Evolutionary conservation across 2,888 invertebrate genomes (phyloP).

Genomic region (Diplolepis rosae): DNA sequence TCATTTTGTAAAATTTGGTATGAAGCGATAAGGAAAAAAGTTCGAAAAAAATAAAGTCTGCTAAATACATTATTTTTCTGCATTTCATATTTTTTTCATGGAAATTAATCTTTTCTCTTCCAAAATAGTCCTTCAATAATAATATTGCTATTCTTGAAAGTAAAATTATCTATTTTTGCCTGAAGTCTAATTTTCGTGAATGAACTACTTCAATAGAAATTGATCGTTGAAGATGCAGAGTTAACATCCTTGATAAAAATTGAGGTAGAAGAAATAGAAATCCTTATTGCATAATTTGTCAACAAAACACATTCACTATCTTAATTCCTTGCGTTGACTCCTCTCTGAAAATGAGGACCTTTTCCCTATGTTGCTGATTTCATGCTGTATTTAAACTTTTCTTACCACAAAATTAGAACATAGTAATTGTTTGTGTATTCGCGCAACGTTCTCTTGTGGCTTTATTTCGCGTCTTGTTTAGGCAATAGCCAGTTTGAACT

Average conservation of each 20-base stretch:
- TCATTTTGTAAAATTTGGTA: no score
- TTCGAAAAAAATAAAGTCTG: no score
- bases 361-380: neutral
- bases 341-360: neutral
- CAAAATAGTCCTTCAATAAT: no score
- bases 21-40: no score
- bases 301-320: neutral
- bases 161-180: no score
- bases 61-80: no score
- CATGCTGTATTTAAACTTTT: constrained; percentile 5
- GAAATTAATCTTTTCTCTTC: no score
- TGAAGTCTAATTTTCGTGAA: no score
- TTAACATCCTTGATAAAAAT: neutral
- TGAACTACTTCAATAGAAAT: constrained; percentile 12
- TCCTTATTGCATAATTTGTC: neutral
- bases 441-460: constrained; percentile 9
- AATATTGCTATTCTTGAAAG: no score
- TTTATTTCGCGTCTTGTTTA: constrained; percentile 3
- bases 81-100: no score
- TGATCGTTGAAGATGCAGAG: constrained; percentile 20
- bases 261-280: neutral
- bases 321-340: neutral
- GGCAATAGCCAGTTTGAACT: neutral
- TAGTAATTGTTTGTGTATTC: constrained; percentile 22
- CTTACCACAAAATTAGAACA: constrained; percentile 15